Base-by-base conservation (phyloP, 2,113 vertebrate genomes). In the Aramus guarauna region DNA sequence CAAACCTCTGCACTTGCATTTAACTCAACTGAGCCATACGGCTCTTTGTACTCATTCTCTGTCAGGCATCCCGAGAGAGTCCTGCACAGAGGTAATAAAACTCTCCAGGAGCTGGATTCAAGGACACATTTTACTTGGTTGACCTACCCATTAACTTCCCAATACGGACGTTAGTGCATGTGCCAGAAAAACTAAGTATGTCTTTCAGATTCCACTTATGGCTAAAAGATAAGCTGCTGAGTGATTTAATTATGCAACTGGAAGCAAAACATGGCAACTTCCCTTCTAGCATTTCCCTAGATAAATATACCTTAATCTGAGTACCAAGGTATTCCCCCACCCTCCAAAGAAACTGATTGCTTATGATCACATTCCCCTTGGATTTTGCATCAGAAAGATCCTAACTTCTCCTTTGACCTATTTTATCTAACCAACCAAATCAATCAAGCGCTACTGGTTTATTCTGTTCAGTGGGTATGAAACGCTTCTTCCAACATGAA, bases 141-240 rank as follows among this genome's bases (percentile, higher is more conserved):
- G 11, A 64, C 11, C 14, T 30, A 71, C 10, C 23, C 59, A 21
- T 50, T 74, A 71, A 23, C 12, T 82, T 85, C 20, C 69, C 78
- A 59, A 48, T 47, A 32, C 1, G 1, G 39, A 84, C 73, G 15
- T 2, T 59, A 20, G 18, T 15, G 19, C 1, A 1, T 2, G 26
- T 47, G 39, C 62, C 67, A 94, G 34, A 68, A 88, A 63, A 87
- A 22, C 6, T 15, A 53, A 39, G 27, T 7, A 52, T 22, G 24
- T 6, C 12, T 45, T 94, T 79, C 23, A 9, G 15, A 62, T 39
- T 64, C 30, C 27, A 64, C 39, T 75, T 85, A 4, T 1, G 23
- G 58, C 19, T 45, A 32, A 11, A 82, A 72, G 6, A 88, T 75
- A n/a, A 58, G 9, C 39, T 90, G 53, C 60, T 6, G 22, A 59